These are phyloP conservation scores for Setophaga coronata DNA, from an alignment of 2,113 vertebrate species.

Conservation along the genomic window DNA sequence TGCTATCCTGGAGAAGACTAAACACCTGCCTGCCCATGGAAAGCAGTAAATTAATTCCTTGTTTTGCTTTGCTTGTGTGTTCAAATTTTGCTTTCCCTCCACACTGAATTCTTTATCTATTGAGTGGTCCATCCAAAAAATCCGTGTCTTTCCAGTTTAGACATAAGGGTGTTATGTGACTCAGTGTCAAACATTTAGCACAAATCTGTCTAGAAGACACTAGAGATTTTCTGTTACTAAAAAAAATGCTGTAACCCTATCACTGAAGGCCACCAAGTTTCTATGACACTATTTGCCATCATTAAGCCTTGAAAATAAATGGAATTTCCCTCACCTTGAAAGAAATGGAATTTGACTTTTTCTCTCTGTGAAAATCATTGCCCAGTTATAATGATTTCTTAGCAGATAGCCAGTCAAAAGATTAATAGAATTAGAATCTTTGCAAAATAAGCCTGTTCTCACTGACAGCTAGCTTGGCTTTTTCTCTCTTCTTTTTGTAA, in stretches of 20 bases:
- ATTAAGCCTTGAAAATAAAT: not conserved
- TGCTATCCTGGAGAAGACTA: not conserved
- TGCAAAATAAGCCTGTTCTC: constrained; percentile 13
- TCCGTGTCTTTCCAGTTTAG: not conserved
- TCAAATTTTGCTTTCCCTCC: not conserved
- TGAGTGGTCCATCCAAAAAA: not conserved
- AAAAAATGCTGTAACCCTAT: not conserved
- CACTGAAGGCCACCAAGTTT: not conserved
- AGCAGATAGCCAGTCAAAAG: constrained; percentile 29
- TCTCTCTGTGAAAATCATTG: not conserved
- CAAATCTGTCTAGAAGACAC: not conserved
- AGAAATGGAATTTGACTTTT: constrained; percentile 15
- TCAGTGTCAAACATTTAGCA: not conserved
- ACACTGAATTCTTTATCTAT: not conserved
- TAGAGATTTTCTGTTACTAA: not conserved
- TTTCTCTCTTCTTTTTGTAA: not conserved
- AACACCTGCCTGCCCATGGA: not conserved
- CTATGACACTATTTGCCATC: not conserved
- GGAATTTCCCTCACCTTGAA: not conserved
- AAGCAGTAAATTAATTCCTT: not conserved
- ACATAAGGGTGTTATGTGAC: not conserved
- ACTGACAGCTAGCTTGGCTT: constrained; percentile 12
- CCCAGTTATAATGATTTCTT: not conserved
- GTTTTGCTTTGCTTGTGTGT: not conserved
- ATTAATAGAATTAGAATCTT: constrained; percentile 50